Evolutionary conservation across 1,140 invertebrate genomes (phyloP).

Genomic region (Euura lappo): DNA sequence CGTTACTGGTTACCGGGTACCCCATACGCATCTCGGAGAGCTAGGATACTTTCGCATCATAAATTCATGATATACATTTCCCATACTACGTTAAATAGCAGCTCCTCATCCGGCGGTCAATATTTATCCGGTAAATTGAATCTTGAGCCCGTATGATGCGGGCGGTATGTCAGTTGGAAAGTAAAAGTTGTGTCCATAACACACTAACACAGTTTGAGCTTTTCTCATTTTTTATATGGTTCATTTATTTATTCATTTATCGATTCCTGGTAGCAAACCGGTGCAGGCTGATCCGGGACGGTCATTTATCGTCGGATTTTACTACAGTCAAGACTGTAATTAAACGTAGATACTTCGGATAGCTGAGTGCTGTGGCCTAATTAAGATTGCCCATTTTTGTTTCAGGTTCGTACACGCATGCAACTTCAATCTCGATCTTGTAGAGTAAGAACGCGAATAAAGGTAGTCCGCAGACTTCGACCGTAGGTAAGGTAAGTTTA

Average conservation of each 20-base stretch:
- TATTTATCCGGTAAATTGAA: neutral
- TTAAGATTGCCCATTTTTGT: neutral
- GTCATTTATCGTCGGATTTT: neutral
- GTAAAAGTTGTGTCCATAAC: neutral
- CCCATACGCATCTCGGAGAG: neutral
- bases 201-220: neutral
- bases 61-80: slow-evolving; percentile 7
- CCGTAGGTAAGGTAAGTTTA: neutral
- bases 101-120: neutral
- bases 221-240: neutral
- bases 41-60: neutral
- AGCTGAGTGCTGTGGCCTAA: neutral
- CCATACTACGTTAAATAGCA: neutral
- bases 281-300: neutral
- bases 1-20: neutral
- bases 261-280: neutral
- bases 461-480: neutral
- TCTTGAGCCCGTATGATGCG: too few species aligned
- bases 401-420: neutral
- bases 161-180: neutral
- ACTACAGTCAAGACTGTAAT: neutral
- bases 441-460: neutral
- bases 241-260: too few species aligned
- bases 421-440: neutral
- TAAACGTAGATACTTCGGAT: neutral